phyloP scores from a whole-genome alignment of 1,140 invertebrate genomes.

The Drosophila elegans region DNA sequence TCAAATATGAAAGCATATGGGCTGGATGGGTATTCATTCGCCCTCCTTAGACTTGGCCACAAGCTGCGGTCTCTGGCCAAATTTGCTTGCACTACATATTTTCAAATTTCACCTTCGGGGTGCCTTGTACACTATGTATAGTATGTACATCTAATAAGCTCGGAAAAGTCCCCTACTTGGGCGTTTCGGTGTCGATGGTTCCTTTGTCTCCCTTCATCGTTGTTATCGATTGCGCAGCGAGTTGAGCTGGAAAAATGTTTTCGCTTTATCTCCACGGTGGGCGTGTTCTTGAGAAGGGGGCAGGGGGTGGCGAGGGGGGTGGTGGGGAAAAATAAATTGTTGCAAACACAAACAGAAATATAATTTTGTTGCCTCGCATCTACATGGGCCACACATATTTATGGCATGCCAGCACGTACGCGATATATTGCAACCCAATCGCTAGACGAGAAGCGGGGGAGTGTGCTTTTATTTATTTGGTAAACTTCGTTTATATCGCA shows the following conservation, averaged over 20 bases:
- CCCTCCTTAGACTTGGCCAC: slow-evolving; percentile 5
- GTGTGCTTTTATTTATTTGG: slow-evolving; percentile 75
- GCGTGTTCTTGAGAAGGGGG: slow-evolving; percentile 5
- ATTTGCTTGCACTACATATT: slow-evolving; percentile 40
- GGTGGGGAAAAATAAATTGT: slow-evolving; percentile 69
- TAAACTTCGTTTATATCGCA: slow-evolving; percentile 77
- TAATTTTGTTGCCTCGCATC: slow-evolving; percentile 73
- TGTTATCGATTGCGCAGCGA: slow-evolving; percentile 42
- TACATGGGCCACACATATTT: slow-evolving; percentile 72
- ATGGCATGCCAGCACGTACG: slow-evolving; percentile 83
- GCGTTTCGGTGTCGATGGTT: slow-evolving; percentile 14
- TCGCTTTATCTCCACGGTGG: slow-evolving; percentile 30
- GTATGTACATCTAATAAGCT: slow-evolving; percentile 33
- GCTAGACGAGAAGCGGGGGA: slow-evolving; percentile 12
- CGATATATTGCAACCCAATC: slow-evolving; percentile 81
- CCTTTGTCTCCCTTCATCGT: slow-evolving; percentile 27
- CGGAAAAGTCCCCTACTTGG: neutral
- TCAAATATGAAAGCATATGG: slow-evolving; percentile 51
- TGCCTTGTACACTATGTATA: neutral
- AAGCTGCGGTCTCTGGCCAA: slow-evolving; percentile 30
- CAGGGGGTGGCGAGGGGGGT: slow-evolving; percentile 5
- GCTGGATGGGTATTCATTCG: slow-evolving; percentile 3
- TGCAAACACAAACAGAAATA: slow-evolving; percentile 83
- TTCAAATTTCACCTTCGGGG: slow-evolving; percentile 18
- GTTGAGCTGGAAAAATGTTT: slow-evolving; percentile 54